Conservation (phyloP, 2,888 invertebrate species). For the Lypha dubia region DNA sequence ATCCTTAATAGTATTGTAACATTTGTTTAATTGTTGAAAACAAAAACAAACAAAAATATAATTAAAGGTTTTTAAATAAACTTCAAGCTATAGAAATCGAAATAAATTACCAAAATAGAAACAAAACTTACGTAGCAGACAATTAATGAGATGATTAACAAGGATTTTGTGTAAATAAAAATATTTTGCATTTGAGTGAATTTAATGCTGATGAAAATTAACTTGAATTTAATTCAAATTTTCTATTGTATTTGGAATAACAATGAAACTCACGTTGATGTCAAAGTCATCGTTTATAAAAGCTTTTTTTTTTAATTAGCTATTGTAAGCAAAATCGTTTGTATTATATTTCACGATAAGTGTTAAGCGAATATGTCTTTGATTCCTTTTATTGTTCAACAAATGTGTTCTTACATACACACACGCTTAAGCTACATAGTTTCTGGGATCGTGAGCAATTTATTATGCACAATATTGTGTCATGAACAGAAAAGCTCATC, state of each 20-base stretch:
- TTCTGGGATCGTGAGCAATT: background rate
- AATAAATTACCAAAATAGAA: constrained; percentile 60
- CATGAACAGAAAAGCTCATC: no score
- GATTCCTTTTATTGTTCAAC: background rate
- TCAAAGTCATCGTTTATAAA: constrained; percentile 34
- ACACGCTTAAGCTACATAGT: no score
- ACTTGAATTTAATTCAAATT: constrained; percentile 42
- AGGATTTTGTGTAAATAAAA: constrained; percentile 21
- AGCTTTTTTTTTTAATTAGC: background rate
- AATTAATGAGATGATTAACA: constrained; percentile 64
- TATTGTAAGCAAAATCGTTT: background rate
- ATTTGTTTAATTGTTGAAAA: constrained; percentile 70
- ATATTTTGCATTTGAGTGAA: constrained; percentile 41
- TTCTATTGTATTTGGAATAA: constrained; percentile 15
- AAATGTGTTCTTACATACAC: background rate
- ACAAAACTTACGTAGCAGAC: background rate
- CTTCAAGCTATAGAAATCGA: constrained; percentile 24
- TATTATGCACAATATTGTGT: background rate
- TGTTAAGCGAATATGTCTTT: background rate
- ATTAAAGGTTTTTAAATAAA: constrained; percentile 70
- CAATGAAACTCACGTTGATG: constrained; percentile 46
- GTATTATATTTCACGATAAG: background rate
- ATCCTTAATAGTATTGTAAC: constrained; percentile 69
- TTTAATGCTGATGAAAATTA: constrained; percentile 32
- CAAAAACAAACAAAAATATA: constrained; percentile 10